Conservation (phyloP, 1,140 invertebrate species). For the Magallana angulata region DNA sequence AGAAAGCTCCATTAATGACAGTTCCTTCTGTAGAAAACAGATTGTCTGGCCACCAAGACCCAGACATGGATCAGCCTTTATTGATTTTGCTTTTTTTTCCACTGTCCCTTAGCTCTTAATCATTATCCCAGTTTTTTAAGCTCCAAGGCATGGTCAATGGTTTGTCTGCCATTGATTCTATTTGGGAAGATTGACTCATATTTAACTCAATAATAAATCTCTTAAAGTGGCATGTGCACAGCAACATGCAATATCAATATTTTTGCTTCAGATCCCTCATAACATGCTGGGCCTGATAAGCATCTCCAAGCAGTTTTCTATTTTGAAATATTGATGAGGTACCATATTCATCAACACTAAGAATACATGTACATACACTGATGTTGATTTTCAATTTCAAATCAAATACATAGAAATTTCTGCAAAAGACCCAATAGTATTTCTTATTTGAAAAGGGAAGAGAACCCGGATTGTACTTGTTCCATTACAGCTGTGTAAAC, state of each 20-base stretch:
- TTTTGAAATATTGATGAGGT: background rate
- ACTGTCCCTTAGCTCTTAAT: background rate
- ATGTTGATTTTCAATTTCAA: too few species aligned
- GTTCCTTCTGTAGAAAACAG: background rate
- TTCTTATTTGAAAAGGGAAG: too few species aligned
- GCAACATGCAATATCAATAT: background rate
- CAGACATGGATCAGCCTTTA: conserved; percentile 2
- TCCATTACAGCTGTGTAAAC: too few species aligned
- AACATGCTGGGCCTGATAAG: background rate
- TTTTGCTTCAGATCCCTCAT: background rate
- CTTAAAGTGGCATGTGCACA: background rate
- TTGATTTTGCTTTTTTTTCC: conserved; percentile 5
- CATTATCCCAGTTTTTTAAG: background rate
- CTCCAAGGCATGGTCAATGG: conserved; percentile 6
- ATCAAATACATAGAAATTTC: too few species aligned
- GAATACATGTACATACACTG: too few species aligned
- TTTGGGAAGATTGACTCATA: background rate
- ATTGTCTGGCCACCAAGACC: background rate
- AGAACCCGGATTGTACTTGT: too few species aligned
- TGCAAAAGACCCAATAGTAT: too few species aligned
- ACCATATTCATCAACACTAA: background rate
- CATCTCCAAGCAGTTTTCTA: background rate
- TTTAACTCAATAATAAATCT: background rate
- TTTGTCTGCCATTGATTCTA: conserved; percentile 16
- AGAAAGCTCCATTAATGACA: background rate